Conservation (phyloP, 2,888 invertebrate species). For the Leptothorax acervorum region DNA sequence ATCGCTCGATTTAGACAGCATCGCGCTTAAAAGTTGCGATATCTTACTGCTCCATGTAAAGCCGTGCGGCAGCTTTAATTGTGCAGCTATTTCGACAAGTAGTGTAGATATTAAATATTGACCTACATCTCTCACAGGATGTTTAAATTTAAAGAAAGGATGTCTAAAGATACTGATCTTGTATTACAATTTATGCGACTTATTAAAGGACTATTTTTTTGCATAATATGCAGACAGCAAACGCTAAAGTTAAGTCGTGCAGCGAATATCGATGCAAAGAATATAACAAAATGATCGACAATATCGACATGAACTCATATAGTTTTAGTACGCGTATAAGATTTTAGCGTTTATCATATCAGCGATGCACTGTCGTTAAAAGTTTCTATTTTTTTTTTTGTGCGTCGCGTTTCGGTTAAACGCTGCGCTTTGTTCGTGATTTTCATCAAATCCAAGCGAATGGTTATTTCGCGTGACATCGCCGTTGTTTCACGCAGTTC, state of each 20-base stretch:
- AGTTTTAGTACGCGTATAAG: background rate
- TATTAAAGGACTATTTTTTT: background rate
- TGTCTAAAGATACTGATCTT: background rate
- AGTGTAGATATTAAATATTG: background rate
- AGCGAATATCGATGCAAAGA: background rate
- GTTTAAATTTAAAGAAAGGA: background rate
- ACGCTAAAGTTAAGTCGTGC: background rate
- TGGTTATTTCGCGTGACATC: conserved; percentile 23
- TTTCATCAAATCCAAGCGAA: background rate
- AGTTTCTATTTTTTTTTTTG: background rate
- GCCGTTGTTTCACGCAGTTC: background rate
- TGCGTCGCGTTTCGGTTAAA: background rate
- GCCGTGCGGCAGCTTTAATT: conserved; percentile 23
- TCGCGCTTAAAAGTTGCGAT: conserved; percentile 28
- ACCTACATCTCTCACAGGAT: conserved; percentile 4
- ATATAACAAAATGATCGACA: background rate
- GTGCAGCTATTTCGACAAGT: conserved; percentile 24
- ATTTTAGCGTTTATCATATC: background rate
- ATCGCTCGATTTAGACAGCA: conserved; percentile 16
- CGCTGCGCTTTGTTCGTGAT: background rate
- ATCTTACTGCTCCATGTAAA: conserved; percentile 12
- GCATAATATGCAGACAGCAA: background rate
- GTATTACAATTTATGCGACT: background rate
- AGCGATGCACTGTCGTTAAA: background rate
- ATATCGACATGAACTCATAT: background rate